Evolutionary conservation across 2,113 vertebrate genomes (phyloP).

Genomic region (Herpetotheres cachinnans): DNA sequence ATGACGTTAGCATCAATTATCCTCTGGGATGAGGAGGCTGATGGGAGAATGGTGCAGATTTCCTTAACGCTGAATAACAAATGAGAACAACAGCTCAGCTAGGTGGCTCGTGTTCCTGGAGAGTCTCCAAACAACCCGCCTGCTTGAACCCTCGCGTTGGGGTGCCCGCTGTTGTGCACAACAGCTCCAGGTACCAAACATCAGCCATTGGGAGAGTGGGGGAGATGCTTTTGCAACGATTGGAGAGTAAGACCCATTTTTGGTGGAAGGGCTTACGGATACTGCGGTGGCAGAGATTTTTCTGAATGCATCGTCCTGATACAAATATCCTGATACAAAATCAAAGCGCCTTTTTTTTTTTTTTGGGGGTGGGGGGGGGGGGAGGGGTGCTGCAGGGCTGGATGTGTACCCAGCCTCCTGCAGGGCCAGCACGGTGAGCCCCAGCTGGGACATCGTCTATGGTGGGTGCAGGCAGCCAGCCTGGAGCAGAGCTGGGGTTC

Average conservation of each 20-base stretch:
- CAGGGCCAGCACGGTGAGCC: rapidly evolving
- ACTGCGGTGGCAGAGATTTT: neutral
- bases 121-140: neutral
- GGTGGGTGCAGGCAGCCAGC: neutral
- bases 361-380: neutral
- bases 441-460: neutral
- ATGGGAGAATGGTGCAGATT: neutral
- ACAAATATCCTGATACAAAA: neutral
- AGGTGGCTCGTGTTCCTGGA: neutral
- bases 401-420: neutral
- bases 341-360: neutral
- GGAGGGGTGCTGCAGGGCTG: neutral
- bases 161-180: neutral
- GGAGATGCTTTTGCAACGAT: neutral
- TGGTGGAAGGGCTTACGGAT: neutral
- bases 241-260: neutral
- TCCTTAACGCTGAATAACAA: neutral
- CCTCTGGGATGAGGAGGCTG: constrained; percentile 18
- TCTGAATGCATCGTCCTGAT: neutral
- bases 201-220: rapidly evolving
- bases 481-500: neutral
- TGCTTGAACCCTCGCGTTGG: rapidly evolving
- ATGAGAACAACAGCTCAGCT: constrained; percentile 26
- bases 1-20: constrained; percentile 72
- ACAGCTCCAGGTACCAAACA: neutral